Conservation (phyloP, 2,797 vertebrate genomes). For the Molothrus aeneus region DNA sequence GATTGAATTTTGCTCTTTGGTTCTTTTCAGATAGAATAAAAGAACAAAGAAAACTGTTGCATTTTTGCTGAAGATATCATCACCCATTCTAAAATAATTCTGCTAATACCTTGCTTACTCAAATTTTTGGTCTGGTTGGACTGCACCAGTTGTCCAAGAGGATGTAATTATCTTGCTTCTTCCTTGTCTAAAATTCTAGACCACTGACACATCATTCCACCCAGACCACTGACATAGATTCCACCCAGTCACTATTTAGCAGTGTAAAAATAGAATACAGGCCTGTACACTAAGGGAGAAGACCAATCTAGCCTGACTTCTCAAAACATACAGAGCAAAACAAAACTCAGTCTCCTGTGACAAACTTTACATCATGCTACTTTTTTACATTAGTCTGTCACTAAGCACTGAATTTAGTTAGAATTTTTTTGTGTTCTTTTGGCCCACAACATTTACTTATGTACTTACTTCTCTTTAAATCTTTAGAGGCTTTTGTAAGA, state of each 20-base stretch:
- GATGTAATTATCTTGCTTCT: not conserved
- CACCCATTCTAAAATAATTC: not conserved
- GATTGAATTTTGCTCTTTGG: not conserved
- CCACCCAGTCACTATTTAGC: not conserved
- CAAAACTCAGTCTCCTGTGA: not conserved
- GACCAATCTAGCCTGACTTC: not conserved
- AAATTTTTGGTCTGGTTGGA: not conserved
- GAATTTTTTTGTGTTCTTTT: not conserved
- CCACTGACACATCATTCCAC: not conserved
- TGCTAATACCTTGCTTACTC: not conserved
- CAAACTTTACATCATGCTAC: not conserved
- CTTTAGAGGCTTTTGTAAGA: conserved; percentile 16
- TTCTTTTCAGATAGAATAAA: not conserved
- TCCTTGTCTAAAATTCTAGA: not conserved
- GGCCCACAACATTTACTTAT: not conserved
- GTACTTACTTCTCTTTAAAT: not conserved
- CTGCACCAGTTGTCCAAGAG: not conserved
- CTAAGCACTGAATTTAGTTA: not conserved
- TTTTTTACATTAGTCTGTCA: not conserved
- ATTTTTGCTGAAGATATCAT: not conserved
- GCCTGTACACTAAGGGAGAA: not conserved
- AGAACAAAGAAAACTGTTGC: not conserved
- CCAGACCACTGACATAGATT: not conserved
- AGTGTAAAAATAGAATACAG: not conserved
- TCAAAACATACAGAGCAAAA: not conserved